Evolutionary conservation across 1,140 invertebrate genomes (phyloP).

Genomic region (Choristoneura fumiferana): DNA sequence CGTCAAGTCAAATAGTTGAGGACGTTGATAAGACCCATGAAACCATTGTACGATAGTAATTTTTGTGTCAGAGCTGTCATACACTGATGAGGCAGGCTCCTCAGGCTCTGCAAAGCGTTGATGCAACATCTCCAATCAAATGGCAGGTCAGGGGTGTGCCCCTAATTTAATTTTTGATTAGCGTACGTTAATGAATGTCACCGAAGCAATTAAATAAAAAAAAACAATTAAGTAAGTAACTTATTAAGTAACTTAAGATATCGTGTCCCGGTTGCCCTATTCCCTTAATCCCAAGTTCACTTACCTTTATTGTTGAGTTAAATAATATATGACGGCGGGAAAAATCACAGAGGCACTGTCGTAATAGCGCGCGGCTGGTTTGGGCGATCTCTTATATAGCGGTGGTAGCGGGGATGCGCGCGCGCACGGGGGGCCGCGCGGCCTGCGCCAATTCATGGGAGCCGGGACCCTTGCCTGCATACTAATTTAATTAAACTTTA

Average conservation of each 20-base stretch:
- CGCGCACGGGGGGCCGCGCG: constrained; percentile 38
- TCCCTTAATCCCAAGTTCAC: constrained; percentile 43
- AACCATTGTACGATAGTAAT: constrained; percentile 21
- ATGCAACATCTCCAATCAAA: constrained; percentile 24
- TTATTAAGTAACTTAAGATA: background rate
- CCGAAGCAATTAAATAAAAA: background rate
- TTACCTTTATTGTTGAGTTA: constrained; percentile 61
- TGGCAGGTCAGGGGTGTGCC: constrained; percentile 20
- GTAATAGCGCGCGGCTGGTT: constrained; percentile 74
- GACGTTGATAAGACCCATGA: constrained; percentile 1
- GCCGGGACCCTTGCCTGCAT: background rate
- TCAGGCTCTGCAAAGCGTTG: constrained; percentile 1
- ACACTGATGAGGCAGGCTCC: background rate
- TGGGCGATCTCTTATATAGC: constrained; percentile 67
- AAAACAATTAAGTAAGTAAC: background rate
- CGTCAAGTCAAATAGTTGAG: constrained; percentile 1
- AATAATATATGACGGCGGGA: constrained; percentile 59
- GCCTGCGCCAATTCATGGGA: constrained; percentile 24
- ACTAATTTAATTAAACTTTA: no score
- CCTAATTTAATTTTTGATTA: constrained; percentile 22
- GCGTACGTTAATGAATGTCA: background rate
- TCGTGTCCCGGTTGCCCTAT: constrained; percentile 41
- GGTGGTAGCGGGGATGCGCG: constrained; percentile 66
- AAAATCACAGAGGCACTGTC: constrained; percentile 73
- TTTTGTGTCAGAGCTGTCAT: constrained; percentile 31